These are phyloP conservation scores for Macropodus opercularis DNA, from an alignment of 2,797 vertebrate species.

Conservation along the genomic window DNA sequence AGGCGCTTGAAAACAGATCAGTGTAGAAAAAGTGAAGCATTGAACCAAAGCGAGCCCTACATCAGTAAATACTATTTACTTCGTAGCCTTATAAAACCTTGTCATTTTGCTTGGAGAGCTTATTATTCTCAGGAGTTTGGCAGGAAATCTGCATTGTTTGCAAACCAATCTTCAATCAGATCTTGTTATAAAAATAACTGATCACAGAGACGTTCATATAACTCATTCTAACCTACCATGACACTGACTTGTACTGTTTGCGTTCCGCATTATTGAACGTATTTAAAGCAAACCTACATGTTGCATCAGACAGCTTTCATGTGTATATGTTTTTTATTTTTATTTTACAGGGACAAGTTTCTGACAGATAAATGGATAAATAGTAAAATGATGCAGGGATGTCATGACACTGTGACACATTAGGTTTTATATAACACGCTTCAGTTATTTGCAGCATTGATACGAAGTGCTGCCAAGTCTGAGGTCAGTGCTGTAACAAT, in stretches of 20 bases:
- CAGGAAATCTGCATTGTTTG: background rate
- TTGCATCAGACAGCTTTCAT: background rate
- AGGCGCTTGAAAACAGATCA: conserved; percentile 16
- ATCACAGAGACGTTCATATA: background rate
- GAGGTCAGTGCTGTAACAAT: conserved; percentile 56
- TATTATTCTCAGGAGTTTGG: background rate
- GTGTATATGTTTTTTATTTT: background rate
- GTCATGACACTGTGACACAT: conserved; percentile 31
- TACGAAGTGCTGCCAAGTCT: conserved; percentile 35
- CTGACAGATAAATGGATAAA: too few species aligned
- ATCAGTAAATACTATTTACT: background rate
- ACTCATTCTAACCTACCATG: background rate
- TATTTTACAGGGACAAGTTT: background rate
- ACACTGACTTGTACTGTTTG: background rate
- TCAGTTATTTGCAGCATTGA: conserved; percentile 51
- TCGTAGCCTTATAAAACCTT: background rate
- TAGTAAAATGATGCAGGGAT: background rate
- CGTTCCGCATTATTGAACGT: background rate
- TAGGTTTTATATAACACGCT: conserved; percentile 42
- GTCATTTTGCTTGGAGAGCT: background rate
- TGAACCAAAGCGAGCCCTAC: conserved; percentile 1
- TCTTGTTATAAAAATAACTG: background rate
- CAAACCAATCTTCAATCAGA: background rate
- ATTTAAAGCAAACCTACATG: conserved; percentile 11
- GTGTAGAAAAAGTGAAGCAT: conserved; percentile 17